phyloP scores from a whole-genome alignment of 2,113 vertebrate genomes.

The Origma solitaria region DNA sequence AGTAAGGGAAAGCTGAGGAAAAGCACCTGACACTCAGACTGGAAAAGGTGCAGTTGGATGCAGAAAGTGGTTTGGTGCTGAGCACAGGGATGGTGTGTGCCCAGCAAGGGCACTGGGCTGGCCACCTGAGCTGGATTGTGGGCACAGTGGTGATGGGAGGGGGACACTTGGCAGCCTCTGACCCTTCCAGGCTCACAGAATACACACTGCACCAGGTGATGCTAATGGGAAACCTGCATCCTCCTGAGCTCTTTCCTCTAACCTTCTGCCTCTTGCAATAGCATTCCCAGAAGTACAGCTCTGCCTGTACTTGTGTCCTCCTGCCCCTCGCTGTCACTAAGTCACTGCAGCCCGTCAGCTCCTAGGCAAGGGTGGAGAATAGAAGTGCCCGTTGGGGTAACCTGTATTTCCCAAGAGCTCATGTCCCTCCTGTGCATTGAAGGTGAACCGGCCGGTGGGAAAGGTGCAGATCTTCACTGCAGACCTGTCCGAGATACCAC shows the following conservation, averaged over 20 bases:
- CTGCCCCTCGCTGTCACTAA: not conserved
- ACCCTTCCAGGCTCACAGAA: not conserved
- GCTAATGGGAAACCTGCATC: not conserved
- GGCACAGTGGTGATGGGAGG: not conserved
- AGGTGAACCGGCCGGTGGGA: slow-evolving; percentile 94
- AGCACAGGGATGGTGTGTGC: not conserved
- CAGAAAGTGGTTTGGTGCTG: not conserved
- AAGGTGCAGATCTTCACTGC: slow-evolving; percentile 96
- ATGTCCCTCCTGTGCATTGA: not conserved
- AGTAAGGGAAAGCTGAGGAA: not conserved
- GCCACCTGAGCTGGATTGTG: not conserved
- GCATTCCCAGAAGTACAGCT: not conserved
- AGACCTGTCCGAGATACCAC: slow-evolving; percentile 92
- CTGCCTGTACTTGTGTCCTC: not conserved
- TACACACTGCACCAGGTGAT: not conserved
- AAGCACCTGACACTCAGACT: not conserved
- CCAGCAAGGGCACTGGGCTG: not conserved
- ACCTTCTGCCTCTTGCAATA: not conserved
- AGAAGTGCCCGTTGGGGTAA: not conserved
- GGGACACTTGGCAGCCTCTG: not conserved
- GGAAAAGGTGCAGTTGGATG: not conserved
- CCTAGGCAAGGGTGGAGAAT: not conserved
- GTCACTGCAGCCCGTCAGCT: not conserved
- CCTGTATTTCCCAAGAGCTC: not conserved
- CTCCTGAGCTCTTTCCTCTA: not conserved